Base-by-base conservation (phyloP, 2,113 vertebrate species). In the Odobenus rosmarus region DNA sequence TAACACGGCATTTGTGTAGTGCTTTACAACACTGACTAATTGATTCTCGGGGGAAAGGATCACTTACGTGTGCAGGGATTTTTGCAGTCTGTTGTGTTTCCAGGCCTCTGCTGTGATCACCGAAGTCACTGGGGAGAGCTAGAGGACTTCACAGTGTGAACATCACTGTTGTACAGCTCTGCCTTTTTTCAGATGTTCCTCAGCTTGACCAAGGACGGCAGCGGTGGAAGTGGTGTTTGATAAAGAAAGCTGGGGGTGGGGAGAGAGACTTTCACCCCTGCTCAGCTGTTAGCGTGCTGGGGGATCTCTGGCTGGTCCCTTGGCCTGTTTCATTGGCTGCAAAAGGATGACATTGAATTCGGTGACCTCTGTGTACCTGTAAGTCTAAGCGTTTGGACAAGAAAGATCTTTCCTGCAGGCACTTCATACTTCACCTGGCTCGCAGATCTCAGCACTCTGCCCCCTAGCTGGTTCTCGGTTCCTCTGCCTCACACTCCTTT, bases 291-390 rank as follows among this genome's bases (percentile, higher is more conserved):
- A 7, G 86, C 79, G 42, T 5, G 10, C 81, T 88, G 93, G 36
- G 39, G 4, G 7, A 59, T 26, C 62, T 64, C 28, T 42, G 89
- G 76, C 1, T 0, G 77, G 64, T 4, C 61, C 0, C 55, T 62
- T 4, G 0, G 0, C 39, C 81, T 92, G 33, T 2, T 5, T 49
- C 42, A 33, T 4, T 10, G 33, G 18, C 72, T 79, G 4, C n/a
- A 24, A 71, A 80, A n/a, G 4, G 10, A n/a, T 2, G 28, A 16
- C 15, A 23, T 8, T 55, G 69, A 31, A 55, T 14, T 31, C 36
- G 10, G 28, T 12, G 28, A 24, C 39, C 5, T 14, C 46, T 36
- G 57, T n/a, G 28, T 5, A 5, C n/a, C 49, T 82, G 0, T 19
- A 19, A 61, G 36, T 5, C 5, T n/a, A 39, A 57, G 39, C 16